Conservation (phyloP, 2,888 invertebrate genomes). For the Nemurella pictetii region DNA sequence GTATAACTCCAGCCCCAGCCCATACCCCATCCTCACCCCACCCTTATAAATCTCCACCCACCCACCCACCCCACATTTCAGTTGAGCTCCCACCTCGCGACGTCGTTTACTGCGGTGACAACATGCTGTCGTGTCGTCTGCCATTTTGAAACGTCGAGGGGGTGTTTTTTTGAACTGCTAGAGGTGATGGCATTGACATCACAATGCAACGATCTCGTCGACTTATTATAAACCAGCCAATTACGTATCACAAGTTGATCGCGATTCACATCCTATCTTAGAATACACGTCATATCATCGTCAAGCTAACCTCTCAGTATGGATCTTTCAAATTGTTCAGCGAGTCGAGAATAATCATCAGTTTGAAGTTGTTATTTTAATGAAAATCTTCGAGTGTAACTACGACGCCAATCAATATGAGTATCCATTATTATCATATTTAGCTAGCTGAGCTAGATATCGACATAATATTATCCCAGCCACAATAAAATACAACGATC, state of each 20-base stretch:
- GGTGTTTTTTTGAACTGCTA: slow-evolving; percentile 10
- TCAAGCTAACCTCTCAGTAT: neutral
- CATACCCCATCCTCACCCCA: neutral
- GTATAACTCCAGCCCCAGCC: slow-evolving; percentile 6
- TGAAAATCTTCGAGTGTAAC: no score
- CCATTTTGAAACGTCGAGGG: slow-evolving; percentile 16
- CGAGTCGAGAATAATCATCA: no score
- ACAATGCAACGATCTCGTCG: slow-evolving; percentile 10
- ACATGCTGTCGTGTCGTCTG: slow-evolving; percentile 21
- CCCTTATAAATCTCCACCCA: neutral
- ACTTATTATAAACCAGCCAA: slow-evolving; percentile 8
- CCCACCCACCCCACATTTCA: neutral
- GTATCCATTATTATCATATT: no score
- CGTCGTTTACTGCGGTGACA: slow-evolving; percentile 20
- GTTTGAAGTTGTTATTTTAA: no score
- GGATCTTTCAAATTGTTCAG: neutral
- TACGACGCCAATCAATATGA: no score
- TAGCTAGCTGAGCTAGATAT: no score
- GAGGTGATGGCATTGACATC: slow-evolving; percentile 12
- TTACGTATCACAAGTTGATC: slow-evolving; percentile 4
- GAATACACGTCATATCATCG: neutral
- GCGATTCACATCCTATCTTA: neutral
- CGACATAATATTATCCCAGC: no score
- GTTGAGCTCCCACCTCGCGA: neutral
- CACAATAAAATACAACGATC: no score